Evolutionary conservation across 30 jellyfish, hydroid and myxozoan species (phyloP).

Genomic region (Chrysaora quinquecirrha): DNA sequence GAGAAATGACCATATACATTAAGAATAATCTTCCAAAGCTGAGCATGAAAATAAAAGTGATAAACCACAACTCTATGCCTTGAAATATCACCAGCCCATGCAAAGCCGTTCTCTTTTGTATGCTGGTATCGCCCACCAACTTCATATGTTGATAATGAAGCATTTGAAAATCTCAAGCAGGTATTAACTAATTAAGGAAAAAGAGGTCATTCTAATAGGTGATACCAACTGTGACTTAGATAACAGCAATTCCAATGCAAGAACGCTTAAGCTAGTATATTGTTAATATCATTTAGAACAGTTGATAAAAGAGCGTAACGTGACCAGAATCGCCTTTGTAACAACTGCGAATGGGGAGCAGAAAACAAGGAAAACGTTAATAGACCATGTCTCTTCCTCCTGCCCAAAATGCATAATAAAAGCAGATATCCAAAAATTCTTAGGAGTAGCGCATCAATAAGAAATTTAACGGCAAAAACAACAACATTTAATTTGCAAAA

Average conservation of each 20-base stretch:
- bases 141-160: too few relatives aligned
- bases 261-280: not conserved
- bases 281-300: not conserved
- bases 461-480: too few relatives aligned
- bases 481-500: too few relatives aligned
- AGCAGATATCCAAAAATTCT: too few relatives aligned
- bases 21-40: constrained; percentile 11
- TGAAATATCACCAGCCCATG: constrained; percentile 24
- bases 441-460: too few relatives aligned
- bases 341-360: too few relatives aligned
- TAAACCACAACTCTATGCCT: not conserved
- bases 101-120: constrained; percentile 10
- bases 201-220: not conserved
- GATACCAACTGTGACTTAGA: not conserved
- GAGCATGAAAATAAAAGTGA: not conserved
- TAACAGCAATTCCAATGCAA: not conserved
- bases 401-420: too few relatives aligned
- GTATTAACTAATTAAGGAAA: not conserved
- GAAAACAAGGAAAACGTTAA: too few relatives aligned
- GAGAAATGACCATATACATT: constrained; percentile 28
- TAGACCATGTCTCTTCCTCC: too few relatives aligned
- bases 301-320: not conserved
- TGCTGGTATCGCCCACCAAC: constrained; percentile 51
- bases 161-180: too few relatives aligned
- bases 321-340: not conserved